Evolutionary conservation across 2,797 vertebrate species (phyloP).

Genomic region (Crenichthys baileyi): DNA sequence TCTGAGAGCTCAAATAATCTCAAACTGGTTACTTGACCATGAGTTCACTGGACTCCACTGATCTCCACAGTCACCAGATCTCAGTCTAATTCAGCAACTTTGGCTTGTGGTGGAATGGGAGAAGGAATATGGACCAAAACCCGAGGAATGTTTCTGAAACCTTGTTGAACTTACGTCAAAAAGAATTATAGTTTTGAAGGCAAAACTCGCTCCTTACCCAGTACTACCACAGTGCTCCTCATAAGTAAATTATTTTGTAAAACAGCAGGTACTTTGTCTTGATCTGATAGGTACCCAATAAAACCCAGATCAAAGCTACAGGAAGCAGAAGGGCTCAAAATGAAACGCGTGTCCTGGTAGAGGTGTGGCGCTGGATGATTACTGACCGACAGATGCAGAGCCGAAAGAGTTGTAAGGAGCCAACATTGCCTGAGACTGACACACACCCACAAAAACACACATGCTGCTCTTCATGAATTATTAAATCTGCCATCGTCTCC

Average conservation of each 20-base stretch:
- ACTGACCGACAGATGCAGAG: slow-evolving; percentile 28
- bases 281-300: neutral
- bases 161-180: neutral
- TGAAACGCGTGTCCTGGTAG: slow-evolving; percentile 51
- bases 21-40: neutral
- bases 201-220: neutral
- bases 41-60: neutral
- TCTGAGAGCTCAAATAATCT: neutral
- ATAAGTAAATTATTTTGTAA: neutral
- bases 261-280: neutral
- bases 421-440: slow-evolving; percentile 14
- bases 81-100: neutral
- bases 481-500: slow-evolving; percentile 47
- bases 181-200: neutral
- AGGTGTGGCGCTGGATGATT: slow-evolving; percentile 37
- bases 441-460: slow-evolving; percentile 1
- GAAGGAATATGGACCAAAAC: neutral
- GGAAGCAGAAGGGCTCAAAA: slow-evolving; percentile 55
- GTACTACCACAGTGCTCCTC: neutral
- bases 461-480: slow-evolving; percentile 48
- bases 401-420: slow-evolving; percentile 56
- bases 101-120: neutral
- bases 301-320: slow-evolving; percentile 14
- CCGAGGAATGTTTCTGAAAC: too few relatives aligned
- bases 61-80: neutral